phyloP scores from a whole-genome alignment of 2,888 invertebrate species.

The Plemyria rubiginata region DNA sequence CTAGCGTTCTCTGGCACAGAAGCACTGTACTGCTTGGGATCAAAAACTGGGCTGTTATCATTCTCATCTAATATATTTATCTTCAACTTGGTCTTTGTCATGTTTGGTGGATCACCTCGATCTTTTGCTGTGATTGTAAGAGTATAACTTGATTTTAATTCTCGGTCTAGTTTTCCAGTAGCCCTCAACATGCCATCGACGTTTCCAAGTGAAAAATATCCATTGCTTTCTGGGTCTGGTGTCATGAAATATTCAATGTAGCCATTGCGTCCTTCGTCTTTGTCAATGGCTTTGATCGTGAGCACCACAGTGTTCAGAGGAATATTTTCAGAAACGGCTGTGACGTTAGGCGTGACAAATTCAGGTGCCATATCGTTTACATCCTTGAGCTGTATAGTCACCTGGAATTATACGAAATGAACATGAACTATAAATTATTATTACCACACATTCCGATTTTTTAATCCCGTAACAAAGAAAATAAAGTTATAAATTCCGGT shows the following conservation, averaged over 20 bases:
- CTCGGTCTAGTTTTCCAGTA: slow-evolving; percentile 94
- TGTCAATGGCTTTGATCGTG: slow-evolving; percentile 94
- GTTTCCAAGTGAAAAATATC: slow-evolving; percentile 92
- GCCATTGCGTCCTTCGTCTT: slow-evolving; percentile 96
- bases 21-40: slow-evolving; percentile 95
- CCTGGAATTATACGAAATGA: slow-evolving; percentile 80
- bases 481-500: no score
- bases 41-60: slow-evolving; percentile 95
- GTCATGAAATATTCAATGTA: slow-evolving; percentile 94
- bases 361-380: slow-evolving; percentile 96
- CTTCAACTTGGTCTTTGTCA: slow-evolving; percentile 87
- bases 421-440: slow-evolving; percentile 21
- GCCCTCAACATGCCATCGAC: slow-evolving; percentile 95
- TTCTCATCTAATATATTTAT: slow-evolving; percentile 94
- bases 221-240: slow-evolving; percentile 86
- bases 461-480: no score
- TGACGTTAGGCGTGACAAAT: slow-evolving; percentile 92
- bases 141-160: slow-evolving; percentile 89
- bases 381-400: slow-evolving; percentile 93
- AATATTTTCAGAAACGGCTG: slow-evolving; percentile 93
- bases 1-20: slow-evolving; percentile 97
- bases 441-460: no score
- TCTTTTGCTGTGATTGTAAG: slow-evolving; percentile 93
- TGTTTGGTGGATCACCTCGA: slow-evolving; percentile 92
- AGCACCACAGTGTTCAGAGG: slow-evolving; percentile 94